Evolutionary conservation across 2,797 vertebrate species (phyloP), one percentile per base, ranked within the genome.

Genomic region (Australoheros facetus): DNA sequence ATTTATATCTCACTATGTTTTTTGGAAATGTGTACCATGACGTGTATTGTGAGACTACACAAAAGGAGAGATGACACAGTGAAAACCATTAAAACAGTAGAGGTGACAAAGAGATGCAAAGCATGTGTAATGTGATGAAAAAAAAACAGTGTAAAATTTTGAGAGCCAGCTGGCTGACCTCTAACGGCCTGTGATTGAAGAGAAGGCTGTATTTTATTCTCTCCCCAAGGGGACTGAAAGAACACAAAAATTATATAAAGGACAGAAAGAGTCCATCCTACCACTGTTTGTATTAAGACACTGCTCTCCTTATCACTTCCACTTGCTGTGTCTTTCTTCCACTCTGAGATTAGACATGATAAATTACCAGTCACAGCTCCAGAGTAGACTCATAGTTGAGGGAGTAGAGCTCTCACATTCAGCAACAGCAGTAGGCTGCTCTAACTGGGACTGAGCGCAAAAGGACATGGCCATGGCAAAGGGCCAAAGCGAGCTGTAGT

Each of bases 341-440:
- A 78, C 84, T 83, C 51, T 56, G 37, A 53, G 53, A 62, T 84
- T 80, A 75, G 87, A 86, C 85, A 85, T 81, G 80, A 91, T 91
- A 78, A 85, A 92, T 84, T 51, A 56, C 57, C 32, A 73, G 71
- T 87, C 81, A 57, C 56, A 54, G 37, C 21, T 84, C 66, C 58
- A 66, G 78, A 80, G 80, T 30, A 45, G 83, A 77, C 53, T 60
- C 85, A 83, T 77, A 80, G 71, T 39, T 57, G 85, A 80, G 58
- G 80, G 69, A 83, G 81, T 17, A 34, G 69, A 82, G 81, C 77
- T 71, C 79, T 77, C 21, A 28, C 28, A 23, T 57, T 54, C 54
- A 64, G 84, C 77, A 56, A 51, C 17, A 51, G 80, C 76, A 39
- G 66, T 57, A 21, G 55, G 51, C 71, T 74, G 66, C 70, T 70